These are phyloP conservation scores for Lophochroa leadbeateri DNA, from an alignment of 2,113 vertebrate genomes.

Conservation along the genomic window DNA sequence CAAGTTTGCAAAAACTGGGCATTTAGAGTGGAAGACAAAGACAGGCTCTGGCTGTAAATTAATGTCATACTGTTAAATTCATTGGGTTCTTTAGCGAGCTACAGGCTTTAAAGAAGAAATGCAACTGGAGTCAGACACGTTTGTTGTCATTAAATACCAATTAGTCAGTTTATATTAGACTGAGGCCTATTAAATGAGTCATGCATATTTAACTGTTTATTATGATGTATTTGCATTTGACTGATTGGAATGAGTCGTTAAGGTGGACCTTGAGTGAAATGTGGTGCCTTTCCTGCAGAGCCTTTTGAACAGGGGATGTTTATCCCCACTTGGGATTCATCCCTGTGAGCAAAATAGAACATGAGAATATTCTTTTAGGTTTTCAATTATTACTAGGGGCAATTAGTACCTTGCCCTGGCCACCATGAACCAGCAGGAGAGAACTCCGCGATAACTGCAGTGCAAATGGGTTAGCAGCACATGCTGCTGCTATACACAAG, in stretches of 20 bases:
- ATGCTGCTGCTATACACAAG: accelerated
- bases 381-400: background rate
- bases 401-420: background rate
- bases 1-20: too few species aligned
- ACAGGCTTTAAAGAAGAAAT: background rate
- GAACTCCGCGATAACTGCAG: accelerated
- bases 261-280: background rate
- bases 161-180: background rate
- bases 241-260: background rate
- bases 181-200: background rate
- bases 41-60: background rate
- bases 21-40: background rate
- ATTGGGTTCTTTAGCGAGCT: background rate
- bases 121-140: background rate
- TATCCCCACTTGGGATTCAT: accelerated
- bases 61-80: too few species aligned
- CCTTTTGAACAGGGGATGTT: background rate
- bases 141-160: background rate
- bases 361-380: background rate
- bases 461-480: background rate
- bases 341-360: background rate
- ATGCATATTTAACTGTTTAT: background rate
- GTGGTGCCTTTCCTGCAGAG: background rate
- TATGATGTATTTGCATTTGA: background rate
- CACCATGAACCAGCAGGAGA: background rate